Evolutionary conservation across 2,113 vertebrate species (phyloP), one percentile per base, ranked within the genome.

Genomic region (Benthochromis sp.): DNA sequence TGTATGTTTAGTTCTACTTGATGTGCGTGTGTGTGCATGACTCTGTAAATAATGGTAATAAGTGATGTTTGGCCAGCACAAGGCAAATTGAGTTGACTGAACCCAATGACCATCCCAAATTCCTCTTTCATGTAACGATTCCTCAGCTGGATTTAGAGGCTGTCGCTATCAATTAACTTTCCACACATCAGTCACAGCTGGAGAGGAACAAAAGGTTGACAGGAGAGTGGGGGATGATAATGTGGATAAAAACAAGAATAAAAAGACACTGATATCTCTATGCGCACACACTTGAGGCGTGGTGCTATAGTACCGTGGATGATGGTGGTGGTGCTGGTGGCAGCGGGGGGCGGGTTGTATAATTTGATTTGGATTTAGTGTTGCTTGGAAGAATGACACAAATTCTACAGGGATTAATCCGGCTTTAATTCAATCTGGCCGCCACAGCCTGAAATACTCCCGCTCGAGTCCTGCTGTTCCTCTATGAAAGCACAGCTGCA

Each of bases 371-470:
- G 93, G 92, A 93, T 94, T 97, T 95, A 92, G 93, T 93, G 94
- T 94, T 92, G 90, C 92, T 93, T 90, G 82, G 93, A 93, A 93
- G 94, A 95, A 95, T 94, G 93, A 93, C 93, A 95, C 90, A 94
- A 93, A 95, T 95, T 95, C 92, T 92, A 82, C 91, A 94, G 90
- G 89, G 95, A 96, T 96, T 97, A 96, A 96, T 96, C 92, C 90
- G 88, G 92, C 92, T 96, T 96, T 96, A 95, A 96, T 96, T 96
- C 94, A 95, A 95, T 96, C 95, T 96, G 92, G 84, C 85, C 63
- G 71, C 84, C 16, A 29, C 83, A 79, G 89, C 94, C 94, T 89
- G 91, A 95, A 96, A 95, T 94, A 95, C 91, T 91, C 66, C 47
- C 3, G 81, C 88, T 85, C 82, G 3, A 21, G 88, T 90, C 87